Conservation (phyloP, 2,888 invertebrate genomes). For the Euproctis similis region DNA sequence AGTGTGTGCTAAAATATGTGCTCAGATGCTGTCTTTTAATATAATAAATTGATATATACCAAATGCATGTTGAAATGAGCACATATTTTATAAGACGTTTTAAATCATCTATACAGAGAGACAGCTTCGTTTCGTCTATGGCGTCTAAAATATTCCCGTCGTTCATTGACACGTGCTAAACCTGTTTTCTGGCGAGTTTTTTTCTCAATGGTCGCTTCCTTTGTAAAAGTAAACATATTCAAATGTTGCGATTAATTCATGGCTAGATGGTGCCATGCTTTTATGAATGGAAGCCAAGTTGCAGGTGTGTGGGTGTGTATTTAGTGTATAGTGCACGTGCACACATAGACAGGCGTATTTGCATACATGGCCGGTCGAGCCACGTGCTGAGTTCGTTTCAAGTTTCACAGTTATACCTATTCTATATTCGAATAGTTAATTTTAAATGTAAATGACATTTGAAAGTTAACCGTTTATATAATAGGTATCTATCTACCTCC, state of each 20-base stretch:
- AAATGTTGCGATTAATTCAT: conserved; percentile 77
- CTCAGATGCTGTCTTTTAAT: conserved; percentile 37
- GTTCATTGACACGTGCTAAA: conserved; percentile 76
- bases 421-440: conserved; percentile 66
- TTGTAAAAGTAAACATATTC: conserved; percentile 74
- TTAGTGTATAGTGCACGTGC: conserved; percentile 33
- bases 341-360: conserved; percentile 51
- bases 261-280: conserved; percentile 68
- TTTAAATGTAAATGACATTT: conserved; percentile 65
- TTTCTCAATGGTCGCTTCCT: conserved; percentile 74
- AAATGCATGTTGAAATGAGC: conserved; percentile 43
- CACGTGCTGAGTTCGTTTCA: conserved; percentile 59
- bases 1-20: too few relatives aligned
- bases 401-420: conserved; percentile 66
- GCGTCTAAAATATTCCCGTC: conserved; percentile 68
- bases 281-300: conserved; percentile 66
- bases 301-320: conserved; percentile 48
- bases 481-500: too few relatives aligned
- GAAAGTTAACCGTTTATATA: conserved; percentile 55
- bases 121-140: conserved; percentile 44
- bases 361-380: conserved; percentile 62
- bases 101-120: conserved; percentile 64
- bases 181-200: conserved; percentile 69
- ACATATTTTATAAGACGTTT: conserved; percentile 60
- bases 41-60: conserved; percentile 46